Conservation (phyloP, 2,888 invertebrate species). For the Chaetoderma sp. region DNA sequence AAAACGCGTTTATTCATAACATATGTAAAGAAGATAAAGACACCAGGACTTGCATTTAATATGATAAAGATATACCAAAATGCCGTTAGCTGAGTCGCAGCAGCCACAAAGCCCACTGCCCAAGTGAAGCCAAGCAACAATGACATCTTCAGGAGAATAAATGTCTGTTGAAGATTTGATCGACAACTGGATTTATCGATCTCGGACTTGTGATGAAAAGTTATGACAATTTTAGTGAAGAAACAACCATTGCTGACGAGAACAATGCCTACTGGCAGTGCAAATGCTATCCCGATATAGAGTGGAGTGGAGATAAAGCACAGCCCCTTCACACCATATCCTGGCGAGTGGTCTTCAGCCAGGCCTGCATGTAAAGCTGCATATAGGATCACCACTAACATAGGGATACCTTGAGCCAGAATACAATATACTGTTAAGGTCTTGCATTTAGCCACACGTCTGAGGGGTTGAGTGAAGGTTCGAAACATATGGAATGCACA, state of each 20-base stretch:
- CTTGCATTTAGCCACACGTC: not conserved
- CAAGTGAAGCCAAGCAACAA: not conserved
- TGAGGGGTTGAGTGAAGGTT: not conserved
- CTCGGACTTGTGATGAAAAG: not conserved
- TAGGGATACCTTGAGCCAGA: not conserved
- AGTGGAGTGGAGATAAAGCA: constrained; percentile 1
- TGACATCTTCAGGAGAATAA: not conserved
- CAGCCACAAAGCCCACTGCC: not conserved
- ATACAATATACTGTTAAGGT: not conserved
- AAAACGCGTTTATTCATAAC: not conserved
- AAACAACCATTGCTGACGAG: not conserved
- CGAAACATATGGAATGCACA: constrained; percentile 3
- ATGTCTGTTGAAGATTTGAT: not conserved
- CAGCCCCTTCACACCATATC: no score
- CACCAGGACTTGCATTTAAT: not conserved
- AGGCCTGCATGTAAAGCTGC: no score
- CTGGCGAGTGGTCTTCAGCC: no score
- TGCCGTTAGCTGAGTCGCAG: not conserved
- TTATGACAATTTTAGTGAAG: not conserved
- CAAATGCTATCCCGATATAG: not conserved
- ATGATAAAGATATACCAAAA: constrained; percentile 5
- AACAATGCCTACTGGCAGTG: not conserved
- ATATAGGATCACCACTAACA: no score
- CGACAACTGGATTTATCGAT: not conserved
- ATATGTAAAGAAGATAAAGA: not conserved